Evolutionary conservation across 2,797 vertebrate species (phyloP), one percentile per base, ranked within the genome.

Genomic region (Malacoctenus gilli): DNA sequence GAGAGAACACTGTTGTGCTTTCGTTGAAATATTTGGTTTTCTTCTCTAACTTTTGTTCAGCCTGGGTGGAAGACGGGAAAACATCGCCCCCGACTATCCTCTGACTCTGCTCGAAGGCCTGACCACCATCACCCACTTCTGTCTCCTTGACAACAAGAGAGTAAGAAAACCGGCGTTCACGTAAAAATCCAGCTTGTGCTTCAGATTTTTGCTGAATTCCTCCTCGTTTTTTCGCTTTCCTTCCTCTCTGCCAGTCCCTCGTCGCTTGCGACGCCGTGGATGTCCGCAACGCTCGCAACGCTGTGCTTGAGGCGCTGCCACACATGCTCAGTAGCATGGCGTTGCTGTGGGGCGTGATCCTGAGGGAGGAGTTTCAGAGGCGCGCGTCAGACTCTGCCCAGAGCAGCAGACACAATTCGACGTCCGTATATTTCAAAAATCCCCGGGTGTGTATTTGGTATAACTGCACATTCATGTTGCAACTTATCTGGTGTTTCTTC

Each of bases 51-150:
- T 25, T 68, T 35, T 68, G 1, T 25, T 68, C 79, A 95, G 94
- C 77, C 62, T 86, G 10, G 90, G 85, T 64, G 86, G 89, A 12
- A 95, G 91, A 84, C 94, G 83, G 68, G 96, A 98, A 85, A 98
- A 97, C 72, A 92, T 99, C 52, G 92, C 97, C 0, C 97, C 96
- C 3, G 97, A 99, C 81, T 99, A 99, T 57, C 94, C 94, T 18
- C 89, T 99, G 35, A 98, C 95, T 25, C 92, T 99, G 22, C 74
- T 99, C 36, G 97, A 99, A 90, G 97, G 97, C 14, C 90, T 99
- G 51, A 98, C 95, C 44, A 92, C 93, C 51, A 96, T 99, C 28
- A 89, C 94, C 52, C 97, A 99, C 79, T 96, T 95, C 65, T 99
- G 97, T 85, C 92, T 99, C 25, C 79, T 99, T 84, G 96, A 98